Percentiles rank a stretch among this genome's conserved stretches.
Evolutionary conservation across 2,113 vertebrate genomes (phyloP).

Genomic region (Sialia sialis): DNA sequence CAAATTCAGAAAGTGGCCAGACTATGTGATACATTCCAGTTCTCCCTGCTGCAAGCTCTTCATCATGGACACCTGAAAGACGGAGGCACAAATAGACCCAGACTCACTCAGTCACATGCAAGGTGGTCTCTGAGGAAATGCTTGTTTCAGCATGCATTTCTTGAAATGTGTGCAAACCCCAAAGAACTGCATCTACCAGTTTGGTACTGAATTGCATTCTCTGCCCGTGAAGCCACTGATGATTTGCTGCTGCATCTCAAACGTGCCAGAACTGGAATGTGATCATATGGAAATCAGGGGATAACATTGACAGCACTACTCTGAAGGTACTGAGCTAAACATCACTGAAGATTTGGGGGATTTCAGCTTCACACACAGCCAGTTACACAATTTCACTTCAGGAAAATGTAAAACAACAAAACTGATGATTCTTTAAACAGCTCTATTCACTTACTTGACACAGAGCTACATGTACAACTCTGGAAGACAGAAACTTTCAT

Average conservation of each 20-base stretch:
- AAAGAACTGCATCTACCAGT: neutral
- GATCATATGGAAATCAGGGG: neutral
- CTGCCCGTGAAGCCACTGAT: neutral
- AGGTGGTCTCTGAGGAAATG: neutral
- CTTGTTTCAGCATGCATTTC: neutral
- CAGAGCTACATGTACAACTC: neutral
- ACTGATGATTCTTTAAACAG: neutral
- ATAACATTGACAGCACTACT: neutral
- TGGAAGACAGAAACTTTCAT: neutral
- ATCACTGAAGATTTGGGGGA: neutral
- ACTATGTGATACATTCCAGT: fast-evolving
- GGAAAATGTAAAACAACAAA: neutral
- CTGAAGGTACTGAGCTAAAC: neutral
- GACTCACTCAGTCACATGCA: neutral
- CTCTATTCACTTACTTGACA: neutral
- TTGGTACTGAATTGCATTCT: neutral
- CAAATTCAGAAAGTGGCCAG: neutral
- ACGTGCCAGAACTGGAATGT: neutral
- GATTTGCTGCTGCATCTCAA: neutral
- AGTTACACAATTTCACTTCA: neutral
- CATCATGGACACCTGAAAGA: neutral
- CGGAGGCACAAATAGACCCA: neutral
- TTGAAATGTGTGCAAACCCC: neutral
- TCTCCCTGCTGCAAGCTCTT: neutral
- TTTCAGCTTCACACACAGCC: neutral